phyloP scores from a whole-genome alignment of 37 sponge, comb jelly and placozoan species.

The Spongia lamella region DNA sequence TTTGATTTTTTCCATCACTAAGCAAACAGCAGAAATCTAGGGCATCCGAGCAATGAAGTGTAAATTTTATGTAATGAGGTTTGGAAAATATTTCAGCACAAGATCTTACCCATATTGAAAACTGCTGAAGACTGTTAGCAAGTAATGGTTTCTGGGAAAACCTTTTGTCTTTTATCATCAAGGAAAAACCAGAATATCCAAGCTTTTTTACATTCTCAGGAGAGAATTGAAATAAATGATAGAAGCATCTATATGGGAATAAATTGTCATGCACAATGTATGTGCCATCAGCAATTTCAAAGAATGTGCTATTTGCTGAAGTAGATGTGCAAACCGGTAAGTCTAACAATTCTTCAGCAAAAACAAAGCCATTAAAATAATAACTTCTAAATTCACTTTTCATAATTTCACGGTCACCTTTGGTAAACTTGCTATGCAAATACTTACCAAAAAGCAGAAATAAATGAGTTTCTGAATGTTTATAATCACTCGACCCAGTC shows the following conservation, averaged over 20 bases:
- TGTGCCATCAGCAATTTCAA: constrained; percentile 24
- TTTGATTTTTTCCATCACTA: too few relatives aligned
- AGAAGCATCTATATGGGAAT: constrained; percentile 24
- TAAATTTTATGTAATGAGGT: constrained; percentile 3
- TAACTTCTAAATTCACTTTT: too few relatives aligned
- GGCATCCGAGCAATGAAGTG: constrained; percentile 21
- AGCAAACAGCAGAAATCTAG: constrained; percentile 17
- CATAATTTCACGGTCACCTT: too few relatives aligned
- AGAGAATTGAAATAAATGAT: constrained; percentile 17
- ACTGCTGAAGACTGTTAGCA: constrained; percentile 61
- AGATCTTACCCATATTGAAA: constrained; percentile 26
- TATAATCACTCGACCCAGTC: too few relatives aligned
- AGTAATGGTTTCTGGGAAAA: constrained; percentile 28
- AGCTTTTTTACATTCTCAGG: not conserved
- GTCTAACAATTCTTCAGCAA: constrained; percentile 20
- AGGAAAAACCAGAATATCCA: not conserved
- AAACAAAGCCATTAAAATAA: constrained; percentile 10
- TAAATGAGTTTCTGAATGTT: too few relatives aligned
- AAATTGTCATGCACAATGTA: constrained; percentile 18
- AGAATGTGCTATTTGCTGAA: constrained; percentile 28
- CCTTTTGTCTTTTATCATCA: constrained; percentile 1
- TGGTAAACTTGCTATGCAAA: too few relatives aligned
- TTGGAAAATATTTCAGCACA: not conserved
- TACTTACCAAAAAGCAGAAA: too few relatives aligned
- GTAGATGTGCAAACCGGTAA: not conserved